Base-by-base conservation (phyloP, 2,797 vertebrate genomes). In the Anguilla obscura region DNA sequence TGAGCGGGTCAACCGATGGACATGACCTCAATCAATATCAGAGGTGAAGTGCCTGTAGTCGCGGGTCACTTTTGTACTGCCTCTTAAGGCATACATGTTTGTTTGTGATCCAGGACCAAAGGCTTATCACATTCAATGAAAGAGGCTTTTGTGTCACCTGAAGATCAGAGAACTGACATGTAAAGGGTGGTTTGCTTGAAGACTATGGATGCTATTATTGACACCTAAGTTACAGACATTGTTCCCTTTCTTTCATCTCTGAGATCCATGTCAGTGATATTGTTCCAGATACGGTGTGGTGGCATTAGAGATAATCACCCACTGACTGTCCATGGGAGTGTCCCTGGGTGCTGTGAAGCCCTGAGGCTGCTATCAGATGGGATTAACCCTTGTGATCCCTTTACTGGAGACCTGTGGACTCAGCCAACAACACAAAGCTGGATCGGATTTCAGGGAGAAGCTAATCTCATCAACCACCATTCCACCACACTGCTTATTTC, bases 391-490 rank as follows among this genome's bases (percentile, higher is more conserved):
- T 80, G 89, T 93, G 93, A 94, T 94, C 93, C 92, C 89, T 92
- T 94, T 94, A 93, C 91, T 89, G 88, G 83, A 85, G 88, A 86
- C 89, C 45, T 82, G 69, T 84, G 76, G 74, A 74, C 82, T 63
- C 54, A 21, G 56, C 69, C 84, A 84, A 92, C 87, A 45, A 89
- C 87, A 80, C 86, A 86, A 88, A 91, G 85, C 85, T 89, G 88
- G 88, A 92, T 92, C 90, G 91, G 93, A 95, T 95, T 95, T 95
- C 88, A 71, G 89, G 91, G 94, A 90, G 90, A 86, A 40, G 87
- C 93, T 95, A 95, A 95, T 94, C 87, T 92, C 88, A 58, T 74
- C 27, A 90, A 91, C 92, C 90, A 89, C 60, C 79, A 74, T 89
- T 89, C 88, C 90, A 36, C 89, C 66, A 87, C 87, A 69, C 89